phyloP scores from a whole-genome alignment of 2,113 vertebrate genomes.

The Perccottus glenii region DNA sequence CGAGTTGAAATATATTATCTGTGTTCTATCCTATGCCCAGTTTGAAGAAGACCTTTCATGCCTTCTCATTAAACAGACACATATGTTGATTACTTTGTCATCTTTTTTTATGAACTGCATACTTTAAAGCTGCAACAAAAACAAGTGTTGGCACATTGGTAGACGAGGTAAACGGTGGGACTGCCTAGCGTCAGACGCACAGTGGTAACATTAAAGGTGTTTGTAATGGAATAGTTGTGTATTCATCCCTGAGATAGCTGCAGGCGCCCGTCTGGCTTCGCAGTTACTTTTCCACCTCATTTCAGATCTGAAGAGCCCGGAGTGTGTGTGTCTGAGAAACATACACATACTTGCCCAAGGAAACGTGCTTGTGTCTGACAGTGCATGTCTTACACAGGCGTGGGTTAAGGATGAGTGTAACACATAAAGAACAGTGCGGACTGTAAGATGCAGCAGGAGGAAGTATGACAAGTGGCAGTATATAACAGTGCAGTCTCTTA shows the following conservation, averaged over 20 bases:
- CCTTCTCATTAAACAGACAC: conserved; percentile 33
- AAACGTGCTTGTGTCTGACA: conserved; percentile 2
- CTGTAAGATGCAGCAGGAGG: conserved; percentile 30
- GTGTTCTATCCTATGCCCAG: conserved; percentile 22
- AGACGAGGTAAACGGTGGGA: conserved; percentile 42
- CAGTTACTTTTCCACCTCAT: conserved; percentile 67
- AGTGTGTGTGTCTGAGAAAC: conserved; percentile 10
- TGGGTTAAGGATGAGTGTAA: conserved; percentile 37
- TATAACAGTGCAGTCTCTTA: conserved; percentile 6
- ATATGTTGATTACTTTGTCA: conserved; percentile 27
- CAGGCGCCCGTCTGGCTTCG: conserved; percentile 45
- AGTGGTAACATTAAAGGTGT: conserved; percentile 64
- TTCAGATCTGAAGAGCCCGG: conserved; percentile 59
- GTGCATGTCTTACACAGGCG: conserved; percentile 16
- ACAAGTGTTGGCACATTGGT: conserved; percentile 32
- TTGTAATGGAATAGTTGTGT: conserved; percentile 62
- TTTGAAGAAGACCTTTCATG: conserved; percentile 32
- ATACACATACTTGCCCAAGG: conserved; percentile 2
- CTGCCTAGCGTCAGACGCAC: conserved; percentile 40
- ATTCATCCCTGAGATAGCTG: conserved; percentile 64
- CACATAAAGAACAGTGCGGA: conserved; percentile 13
- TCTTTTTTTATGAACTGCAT: conserved; percentile 4
- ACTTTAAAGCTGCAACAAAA: conserved; percentile 29
- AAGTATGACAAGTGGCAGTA: conserved; percentile 18
- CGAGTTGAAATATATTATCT: conserved; percentile 20